A percentile compares a stretch with the other conserved stretches of the same genome.
phyloP scores from a whole-genome alignment of 1,140 invertebrate species.

The Stegodyphus mimosarum region DNA sequence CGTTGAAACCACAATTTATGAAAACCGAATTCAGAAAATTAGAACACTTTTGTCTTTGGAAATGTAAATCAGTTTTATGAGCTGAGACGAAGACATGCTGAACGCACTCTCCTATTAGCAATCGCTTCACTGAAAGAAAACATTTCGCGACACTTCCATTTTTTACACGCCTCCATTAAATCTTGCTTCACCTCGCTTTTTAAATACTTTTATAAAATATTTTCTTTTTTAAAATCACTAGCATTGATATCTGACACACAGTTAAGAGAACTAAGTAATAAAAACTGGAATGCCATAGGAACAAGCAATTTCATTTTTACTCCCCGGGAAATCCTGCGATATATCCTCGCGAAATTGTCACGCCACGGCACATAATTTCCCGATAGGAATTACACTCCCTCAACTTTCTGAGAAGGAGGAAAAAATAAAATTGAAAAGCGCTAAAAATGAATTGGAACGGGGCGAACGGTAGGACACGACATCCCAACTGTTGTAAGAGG shows the following conservation, averaged over 20 bases:
- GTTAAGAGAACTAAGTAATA: constrained; percentile 18
- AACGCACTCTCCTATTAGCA: not conserved
- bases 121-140: not conserved
- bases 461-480: not conserved
- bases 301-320: not conserved
- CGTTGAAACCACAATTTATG: too few relatives aligned
- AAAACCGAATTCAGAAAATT: too few relatives aligned
- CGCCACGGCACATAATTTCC: constrained; percentile 9
- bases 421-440: constrained; percentile 11
- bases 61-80: too few relatives aligned
- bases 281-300: not conserved
- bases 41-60: too few relatives aligned
- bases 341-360: constrained; percentile 20
- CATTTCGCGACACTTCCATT: not conserved
- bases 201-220: not conserved
- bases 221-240: not conserved
- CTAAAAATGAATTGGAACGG: not conserved
- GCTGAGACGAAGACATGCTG: too few relatives aligned
- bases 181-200: not conserved
- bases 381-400: constrained; percentile 23
- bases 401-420: not conserved
- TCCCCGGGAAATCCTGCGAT: not conserved
- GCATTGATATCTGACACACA: constrained; percentile 29
- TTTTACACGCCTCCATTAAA: not conserved
- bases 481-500: not conserved